Evolutionary conservation across 2,797 vertebrate species (phyloP), one percentile per base, ranked within the genome.

Genomic region (Miichthys miiuy): DNA sequence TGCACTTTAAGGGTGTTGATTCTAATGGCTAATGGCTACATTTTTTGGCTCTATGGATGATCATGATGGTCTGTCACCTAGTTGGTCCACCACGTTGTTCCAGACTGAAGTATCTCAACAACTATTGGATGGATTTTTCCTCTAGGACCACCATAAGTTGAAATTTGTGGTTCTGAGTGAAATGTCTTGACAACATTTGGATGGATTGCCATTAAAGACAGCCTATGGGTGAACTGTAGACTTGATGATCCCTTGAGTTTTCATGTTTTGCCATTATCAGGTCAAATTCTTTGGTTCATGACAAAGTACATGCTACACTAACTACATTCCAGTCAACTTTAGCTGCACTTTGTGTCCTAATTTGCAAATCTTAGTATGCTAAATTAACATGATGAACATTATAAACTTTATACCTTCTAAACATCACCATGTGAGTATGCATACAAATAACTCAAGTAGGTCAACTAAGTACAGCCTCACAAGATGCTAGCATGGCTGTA

Each of bases 81-180:
- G 25, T 46, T 57, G 6, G 30, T n/a, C 57, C 58, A 44, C n/a
- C 11, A 2, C 58, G 44, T 58, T n/a, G 5, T 5, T 11, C 27
- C 58, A 38, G 12, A 55, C 21, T 55, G 21, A 55, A 62, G 25
- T 65, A 11, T 62, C 8, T 62, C 58, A 4, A 44, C 41, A 25
- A 25, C 42, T 46, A 38, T n/a, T 38, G 18, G 27, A 44, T 44
- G 12, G 42, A 44, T 44, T 44, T 14, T 44, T 44, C 42, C 42
- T 44, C 5, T 12, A 42, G 42, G 58, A 64, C 80, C 80, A 51
- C 57, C 13, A 18, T 46, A 61, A 61, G 58, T 17, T 34, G 8
- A 65, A 55, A 34, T 51, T 55, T 61, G 58, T 54, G 62, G n/a
- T 51, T 77, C 70, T 55, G 21, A 56, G 52, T 62, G 20, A 70